Conservation (phyloP, 2,797 vertebrate species). For the Hafferia zeledoni region DNA sequence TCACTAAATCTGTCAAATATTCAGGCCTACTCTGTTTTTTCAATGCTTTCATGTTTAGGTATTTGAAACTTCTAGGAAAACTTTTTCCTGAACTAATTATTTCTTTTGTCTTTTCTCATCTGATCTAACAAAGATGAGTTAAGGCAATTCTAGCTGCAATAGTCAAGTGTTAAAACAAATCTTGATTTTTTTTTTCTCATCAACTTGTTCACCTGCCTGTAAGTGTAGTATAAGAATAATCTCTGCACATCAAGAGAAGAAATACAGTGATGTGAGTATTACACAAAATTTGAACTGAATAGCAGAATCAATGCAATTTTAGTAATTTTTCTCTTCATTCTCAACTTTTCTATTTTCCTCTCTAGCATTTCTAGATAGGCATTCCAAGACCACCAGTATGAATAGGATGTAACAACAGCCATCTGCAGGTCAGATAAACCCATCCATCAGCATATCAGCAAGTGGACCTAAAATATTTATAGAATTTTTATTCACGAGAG, state of each 20-base stretch:
- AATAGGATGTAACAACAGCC: constrained; percentile 81
- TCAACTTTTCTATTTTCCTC: constrained; percentile 51
- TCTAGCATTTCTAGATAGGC: constrained; percentile 82
- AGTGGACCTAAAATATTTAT: constrained; percentile 86
- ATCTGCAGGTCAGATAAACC: constrained; percentile 89
- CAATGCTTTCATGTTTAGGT: not conserved
- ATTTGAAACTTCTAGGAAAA: not conserved
- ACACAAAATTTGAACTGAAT: constrained; percentile 47
- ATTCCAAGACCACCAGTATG: constrained; percentile 80
- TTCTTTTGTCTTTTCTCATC: not conserved
- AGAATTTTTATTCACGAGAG: constrained; percentile 68
- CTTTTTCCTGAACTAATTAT: not conserved
- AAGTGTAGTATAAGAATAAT: constrained; percentile 19
- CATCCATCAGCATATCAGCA: constrained; percentile 87
- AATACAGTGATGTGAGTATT: constrained; percentile 13
- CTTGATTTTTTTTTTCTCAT: not conserved
- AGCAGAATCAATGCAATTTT: constrained; percentile 22
- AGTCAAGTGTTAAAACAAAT: not conserved
- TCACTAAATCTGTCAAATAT: not conserved
- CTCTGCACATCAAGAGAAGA: constrained; percentile 16
- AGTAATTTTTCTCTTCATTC: constrained; percentile 38
- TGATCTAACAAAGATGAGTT: not conserved
- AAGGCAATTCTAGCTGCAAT: not conserved
- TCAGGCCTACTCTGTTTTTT: not conserved
- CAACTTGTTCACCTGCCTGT: not conserved